phyloP scores from a whole-genome alignment of 2,888 invertebrate genomes.

The Drosophila antonietae region DNA sequence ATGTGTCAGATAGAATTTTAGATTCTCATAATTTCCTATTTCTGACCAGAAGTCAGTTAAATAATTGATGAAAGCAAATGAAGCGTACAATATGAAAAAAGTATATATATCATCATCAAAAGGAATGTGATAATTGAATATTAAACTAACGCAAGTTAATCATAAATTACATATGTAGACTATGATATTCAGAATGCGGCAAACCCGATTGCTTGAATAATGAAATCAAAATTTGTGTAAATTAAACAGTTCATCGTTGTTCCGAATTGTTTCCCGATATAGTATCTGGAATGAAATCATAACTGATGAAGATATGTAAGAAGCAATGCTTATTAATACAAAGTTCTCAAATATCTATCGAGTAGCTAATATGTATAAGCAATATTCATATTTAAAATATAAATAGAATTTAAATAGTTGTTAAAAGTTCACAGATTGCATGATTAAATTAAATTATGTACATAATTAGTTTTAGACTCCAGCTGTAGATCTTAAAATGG shows the following conservation, averaged over 20 bases:
- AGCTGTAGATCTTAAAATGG: constrained; percentile 57
- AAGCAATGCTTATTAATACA: constrained; percentile 60
- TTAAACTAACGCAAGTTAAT: constrained; percentile 75
- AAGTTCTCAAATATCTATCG: constrained; percentile 15
- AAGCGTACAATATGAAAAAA: constrained; percentile 48
- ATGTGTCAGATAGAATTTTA: constrained; percentile 19
- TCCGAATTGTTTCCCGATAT: constrained; percentile 23
- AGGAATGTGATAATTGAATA: constrained; percentile 80
- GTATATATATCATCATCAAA: constrained; percentile 76
- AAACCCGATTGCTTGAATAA: constrained; percentile 28
- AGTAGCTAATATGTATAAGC: constrained; percentile 42
- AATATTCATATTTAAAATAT: constrained; percentile 48
- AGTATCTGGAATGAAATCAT: constrained; percentile 13
- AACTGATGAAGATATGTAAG: constrained; percentile 25
- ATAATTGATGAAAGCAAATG: constrained; percentile 9
- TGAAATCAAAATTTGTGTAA: constrained; percentile 31
- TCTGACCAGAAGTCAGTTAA: constrained; percentile 14
- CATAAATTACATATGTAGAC: constrained; percentile 46
- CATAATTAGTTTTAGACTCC: constrained; percentile 45
- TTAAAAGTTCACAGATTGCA: constrained; percentile 56
- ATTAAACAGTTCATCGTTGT: constrained; percentile 31
- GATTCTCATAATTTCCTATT: constrained; percentile 11
- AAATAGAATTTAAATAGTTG: constrained; percentile 43
- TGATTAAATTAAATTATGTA: constrained; percentile 34
- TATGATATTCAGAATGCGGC: constrained; percentile 21